Evolutionary conservation across 2,797 vertebrate genomes (phyloP), one percentile per base, ranked within the genome.

Genomic region (Lagodon rhomboides): DNA sequence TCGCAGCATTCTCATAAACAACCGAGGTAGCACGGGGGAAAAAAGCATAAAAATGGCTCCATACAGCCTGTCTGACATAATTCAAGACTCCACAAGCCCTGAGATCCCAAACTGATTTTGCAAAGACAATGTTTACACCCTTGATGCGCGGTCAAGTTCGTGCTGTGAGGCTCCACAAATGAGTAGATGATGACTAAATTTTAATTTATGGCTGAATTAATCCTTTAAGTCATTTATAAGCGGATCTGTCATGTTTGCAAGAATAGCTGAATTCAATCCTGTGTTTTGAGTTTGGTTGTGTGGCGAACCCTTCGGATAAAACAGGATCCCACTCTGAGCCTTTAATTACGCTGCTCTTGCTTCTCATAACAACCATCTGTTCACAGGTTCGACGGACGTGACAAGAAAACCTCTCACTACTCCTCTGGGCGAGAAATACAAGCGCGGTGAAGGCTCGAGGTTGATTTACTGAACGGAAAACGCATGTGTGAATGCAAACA

Each of bases 331-430:
- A 46, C 6, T 46, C 10, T 59, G 25, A 79, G 58, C 30, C 22
- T 75, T 82, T 71, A 77, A 68, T 54, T 54, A 46, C 60, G 25
- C 63, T 15, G 15, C n/a, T 68, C 55, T 12, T 58, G 25, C 55
- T 41, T 54, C 65, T 79, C 41, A 50, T 43, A 62, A 68, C 75
- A 53, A 49, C 56, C 74, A 76, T 69, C 82, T 77, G 65, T 69
- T 79, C 34, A 47, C 56, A 50, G 62, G 58, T 53, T 47, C 22
- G 46, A 65, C n/a, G 0, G 34, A 55, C 17, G 3, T 75, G 59
- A 77, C 25, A 27, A 47, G 18, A 75, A 60, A 60, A 56, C 15
- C 55, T 22, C 16, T 53, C 2, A 2, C 47, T 68, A 9, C 65
- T 70, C 12, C 72, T 30, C 43, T 60, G 60, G 47, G 30, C 41